These are phyloP conservation scores for Sus scrofa DNA, from an alignment of 2,113 vertebrate genomes.

Conservation along the genomic window T2T-Sscrofa CM000816.6:58593501-58594000, in stretches of 20 bases:
- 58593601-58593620: too few relatives aligned
- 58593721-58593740: too few relatives aligned
- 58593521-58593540: too few relatives aligned
- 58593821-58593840: conserved; percentile 13
- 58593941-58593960: not conserved
- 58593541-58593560: too few relatives aligned
- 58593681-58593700: too few relatives aligned
- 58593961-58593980: not conserved
- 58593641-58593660: too few relatives aligned
- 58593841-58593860: not conserved
- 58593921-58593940: not conserved
- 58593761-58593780: not conserved
- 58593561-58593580: too few relatives aligned
- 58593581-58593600: too few relatives aligned
- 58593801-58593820: conserved; percentile 26
- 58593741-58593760: not conserved
- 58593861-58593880: conserved; percentile 22
- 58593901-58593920: not conserved
- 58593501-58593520: too few relatives aligned
- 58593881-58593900: not conserved
- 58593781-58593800: not conserved
- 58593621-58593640: too few relatives aligned
- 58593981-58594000: conserved; percentile 17
- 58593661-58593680: too few relatives aligned
- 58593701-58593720: too few relatives aligned